Conservation (phyloP, 2,888 invertebrate genomes). For the Drosophila aldrichi region DNA sequence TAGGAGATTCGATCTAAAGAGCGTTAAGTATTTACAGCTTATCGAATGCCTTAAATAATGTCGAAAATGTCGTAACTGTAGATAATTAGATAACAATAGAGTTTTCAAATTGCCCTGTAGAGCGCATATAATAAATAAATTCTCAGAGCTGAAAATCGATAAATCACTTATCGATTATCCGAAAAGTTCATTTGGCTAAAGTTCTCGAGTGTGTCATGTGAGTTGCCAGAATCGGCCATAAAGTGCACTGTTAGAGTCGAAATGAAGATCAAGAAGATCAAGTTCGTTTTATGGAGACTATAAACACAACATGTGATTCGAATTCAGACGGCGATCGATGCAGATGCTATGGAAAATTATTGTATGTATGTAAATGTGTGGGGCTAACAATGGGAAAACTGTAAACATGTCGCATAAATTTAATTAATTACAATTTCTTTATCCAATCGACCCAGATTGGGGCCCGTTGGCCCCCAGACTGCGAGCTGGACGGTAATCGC, state of each 20-base stretch:
- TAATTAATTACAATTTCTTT: constrained; percentile 80
- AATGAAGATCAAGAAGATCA: constrained; percentile 45
- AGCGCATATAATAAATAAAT: background rate
- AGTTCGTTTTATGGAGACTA: constrained; percentile 57
- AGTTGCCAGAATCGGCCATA: constrained; percentile 27
- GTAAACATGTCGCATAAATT: constrained; percentile 80
- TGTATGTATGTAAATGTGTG: constrained; percentile 71
- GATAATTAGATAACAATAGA: background rate
- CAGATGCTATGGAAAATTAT: constrained; percentile 58
- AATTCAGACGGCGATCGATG: constrained; percentile 36
- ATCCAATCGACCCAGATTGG: constrained; percentile 73
- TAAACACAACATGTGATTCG: constrained; percentile 72
- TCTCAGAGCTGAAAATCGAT: constrained; percentile 6
- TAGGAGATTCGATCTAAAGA: background rate
- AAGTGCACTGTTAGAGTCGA: constrained; percentile 51
- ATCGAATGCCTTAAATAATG: background rate
- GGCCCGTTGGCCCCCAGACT: constrained; percentile 2
- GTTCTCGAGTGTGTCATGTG: constrained; percentile 2
- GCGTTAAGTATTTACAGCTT: background rate
- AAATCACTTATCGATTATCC: constrained; percentile 31
- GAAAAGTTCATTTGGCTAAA: background rate
- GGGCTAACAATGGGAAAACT: constrained; percentile 70
- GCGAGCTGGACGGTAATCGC: constrained; percentile 53
- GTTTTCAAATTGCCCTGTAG: background rate
- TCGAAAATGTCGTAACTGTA: background rate